Evolutionary conservation across 2,888 invertebrate genomes (phyloP).

Genomic region (Carterocephalus palaemon): DNA sequence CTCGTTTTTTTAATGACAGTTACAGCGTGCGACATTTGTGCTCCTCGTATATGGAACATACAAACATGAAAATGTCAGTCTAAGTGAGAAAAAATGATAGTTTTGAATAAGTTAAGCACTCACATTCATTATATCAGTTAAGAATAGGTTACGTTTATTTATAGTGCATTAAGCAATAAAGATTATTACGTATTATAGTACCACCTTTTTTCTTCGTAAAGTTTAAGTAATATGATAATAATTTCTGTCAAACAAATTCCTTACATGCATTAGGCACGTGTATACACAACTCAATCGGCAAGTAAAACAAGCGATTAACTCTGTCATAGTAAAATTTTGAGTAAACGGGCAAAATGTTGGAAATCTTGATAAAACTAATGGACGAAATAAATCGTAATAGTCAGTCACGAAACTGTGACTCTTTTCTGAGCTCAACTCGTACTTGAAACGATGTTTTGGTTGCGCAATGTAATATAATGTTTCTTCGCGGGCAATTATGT

Average conservation of each 20-base stretch:
- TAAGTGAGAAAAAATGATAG: neutral
- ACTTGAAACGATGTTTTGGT: conserved; percentile 64
- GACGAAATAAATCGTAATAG: conserved; percentile 31
- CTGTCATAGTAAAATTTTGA: neutral
- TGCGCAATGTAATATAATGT: conserved; percentile 65
- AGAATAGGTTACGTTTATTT: too few species aligned
- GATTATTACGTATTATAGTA: too few species aligned
- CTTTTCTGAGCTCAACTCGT: conserved; percentile 53
- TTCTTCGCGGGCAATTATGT: conserved; percentile 72
- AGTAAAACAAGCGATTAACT: too few species aligned
- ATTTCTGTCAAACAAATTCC: too few species aligned
- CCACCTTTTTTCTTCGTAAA: too few species aligned
- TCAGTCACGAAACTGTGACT: conserved; percentile 46
- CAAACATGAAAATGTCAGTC: neutral
- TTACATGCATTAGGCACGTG: too few species aligned
- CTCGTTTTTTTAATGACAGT: conserved; percentile 5
- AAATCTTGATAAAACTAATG: conserved; percentile 14
- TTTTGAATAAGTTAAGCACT: too few species aligned
- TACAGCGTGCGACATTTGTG: conserved; percentile 5
- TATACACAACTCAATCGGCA: too few species aligned
- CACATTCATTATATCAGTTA: too few species aligned
- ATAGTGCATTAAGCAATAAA: too few species aligned
- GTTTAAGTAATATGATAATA: too few species aligned
- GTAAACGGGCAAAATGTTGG: conserved; percentile 2
- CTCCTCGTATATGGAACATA: neutral